Percentiles rank a stretch among this genome's conserved stretches.
Evolutionary conservation across 2,888 invertebrate species (phyloP).

Genomic region (Eupithecia inturbata): DNA sequence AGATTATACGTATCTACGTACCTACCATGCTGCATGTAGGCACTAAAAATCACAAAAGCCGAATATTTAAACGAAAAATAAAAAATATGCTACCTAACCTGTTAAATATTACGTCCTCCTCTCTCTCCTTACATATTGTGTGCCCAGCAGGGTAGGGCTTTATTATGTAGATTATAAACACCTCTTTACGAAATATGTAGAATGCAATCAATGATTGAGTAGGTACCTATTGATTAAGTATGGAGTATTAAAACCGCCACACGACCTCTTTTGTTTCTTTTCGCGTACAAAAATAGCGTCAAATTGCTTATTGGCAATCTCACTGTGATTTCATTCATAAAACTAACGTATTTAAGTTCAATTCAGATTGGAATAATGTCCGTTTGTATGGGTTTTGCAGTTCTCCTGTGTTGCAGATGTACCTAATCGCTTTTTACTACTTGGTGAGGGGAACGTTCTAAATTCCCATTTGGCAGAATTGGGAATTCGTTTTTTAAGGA

Average conservation of each 20-base stretch:
- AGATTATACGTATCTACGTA: neutral
- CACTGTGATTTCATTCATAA: neutral
- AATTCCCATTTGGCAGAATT: neutral
- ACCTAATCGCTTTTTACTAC: slow-evolving; percentile 4
- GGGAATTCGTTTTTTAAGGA: too few relatives aligned
- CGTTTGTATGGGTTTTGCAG: neutral
- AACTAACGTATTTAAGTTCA: neutral
- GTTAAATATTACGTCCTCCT: too few relatives aligned
- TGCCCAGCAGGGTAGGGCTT: too few relatives aligned
- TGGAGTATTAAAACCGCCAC: too few relatives aligned
- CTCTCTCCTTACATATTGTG: too few relatives aligned
- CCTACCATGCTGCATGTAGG: neutral
- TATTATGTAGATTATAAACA: too few relatives aligned
- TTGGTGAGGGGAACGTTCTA: neutral
- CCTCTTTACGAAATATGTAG: too few relatives aligned
- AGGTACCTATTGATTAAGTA: too few relatives aligned
- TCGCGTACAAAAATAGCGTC: neutral
- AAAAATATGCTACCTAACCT: too few relatives aligned
- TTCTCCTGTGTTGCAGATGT: neutral
- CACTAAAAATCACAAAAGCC: too few relatives aligned
- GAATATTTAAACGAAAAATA: too few relatives aligned
- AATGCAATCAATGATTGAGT: too few relatives aligned
- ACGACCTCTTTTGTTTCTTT: neutral
- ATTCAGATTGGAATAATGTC: neutral
- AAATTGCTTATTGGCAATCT: neutral